Base-by-base conservation (phyloP, 2,888 invertebrate genomes). In the Parnassius orleans region DNA sequence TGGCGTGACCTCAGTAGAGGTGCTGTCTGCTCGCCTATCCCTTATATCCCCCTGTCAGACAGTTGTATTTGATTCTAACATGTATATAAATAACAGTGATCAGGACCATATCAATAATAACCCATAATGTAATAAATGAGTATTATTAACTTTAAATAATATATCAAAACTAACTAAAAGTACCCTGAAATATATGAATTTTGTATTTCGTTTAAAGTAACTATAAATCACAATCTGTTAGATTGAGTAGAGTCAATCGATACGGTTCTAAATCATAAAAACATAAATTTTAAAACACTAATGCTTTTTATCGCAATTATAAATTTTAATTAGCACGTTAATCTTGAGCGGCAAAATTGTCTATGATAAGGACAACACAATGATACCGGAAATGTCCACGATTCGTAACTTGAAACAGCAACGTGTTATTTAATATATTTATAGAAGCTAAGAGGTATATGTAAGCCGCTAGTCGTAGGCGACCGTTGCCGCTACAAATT, bases 41-140 rank as follows among this genome's bases (percentile, higher is more conserved):
- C 78, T 88, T 77, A 83, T 75, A 81, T 89, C 90, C 82, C 87
- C 90, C 90, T 91, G 90, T 83, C 79, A 85, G 84, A 87, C 76
- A 87, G 80, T 78, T 60, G 77, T 66, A 84, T 80, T 79, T 75
- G 76, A 81, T 78, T 82, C 76, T 80, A 80, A 67, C 53, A 58
- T 63, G 54, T 57, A 50, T 48, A 57, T 43, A 51, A 19, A 51
- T 50, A 53, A 53, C 33, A 44, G 41, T 44, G 60, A 53, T 44
- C 55, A 66, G 60, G 60, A 63, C 58, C 42, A 44, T 64, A 62
- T 46, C 48, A n/a, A 11, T 11, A 51, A 24, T 43, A 63, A 44
- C 57, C 58, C 56, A 63, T n/a, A 50, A 57, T 54, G 10, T 43
- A 12, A 15, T 61, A n/a, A 55, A 56, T 3, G 24, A 50, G 19